Percentiles rank a stretch among this genome's conserved stretches.
phyloP scores from a whole-genome alignment of 2,113 vertebrate genomes.

The Cephalopterus ornatus region DNA sequence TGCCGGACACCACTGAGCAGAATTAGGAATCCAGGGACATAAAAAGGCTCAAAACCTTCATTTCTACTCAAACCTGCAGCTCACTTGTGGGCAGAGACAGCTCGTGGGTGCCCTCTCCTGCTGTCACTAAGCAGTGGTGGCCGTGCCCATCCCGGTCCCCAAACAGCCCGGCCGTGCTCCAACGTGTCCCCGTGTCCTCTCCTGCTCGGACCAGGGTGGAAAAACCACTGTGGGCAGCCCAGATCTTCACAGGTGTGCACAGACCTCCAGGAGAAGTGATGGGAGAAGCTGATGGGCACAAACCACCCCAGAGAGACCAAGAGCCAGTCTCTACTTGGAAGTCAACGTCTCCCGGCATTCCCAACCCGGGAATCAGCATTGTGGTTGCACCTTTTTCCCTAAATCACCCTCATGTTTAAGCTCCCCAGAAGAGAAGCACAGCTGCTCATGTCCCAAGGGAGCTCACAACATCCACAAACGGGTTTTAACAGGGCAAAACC shows the following conservation, averaged over 20 bases:
- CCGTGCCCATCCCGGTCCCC: accelerated
- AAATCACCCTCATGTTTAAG: neutral
- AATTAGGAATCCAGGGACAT: neutral
- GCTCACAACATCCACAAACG: neutral
- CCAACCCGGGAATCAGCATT: neutral
- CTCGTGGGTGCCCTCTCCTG: slow-evolving; percentile 39
- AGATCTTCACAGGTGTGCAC: neutral
- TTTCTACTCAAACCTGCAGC: neutral
- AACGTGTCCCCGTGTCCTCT: accelerated
- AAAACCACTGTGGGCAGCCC: accelerated
- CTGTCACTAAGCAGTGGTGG: neutral
- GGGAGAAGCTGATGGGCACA: neutral
- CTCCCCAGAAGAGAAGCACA: neutral
- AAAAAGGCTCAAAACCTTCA: accelerated
- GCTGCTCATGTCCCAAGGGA: neutral
- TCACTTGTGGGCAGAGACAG: neutral
- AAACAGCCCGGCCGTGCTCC: accelerated
- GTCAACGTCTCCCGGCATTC: neutral
- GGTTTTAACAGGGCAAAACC: neutral
- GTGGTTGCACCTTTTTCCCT: neutral
- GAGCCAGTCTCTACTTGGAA: accelerated
- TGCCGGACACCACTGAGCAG: accelerated
- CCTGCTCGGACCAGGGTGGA: accelerated
- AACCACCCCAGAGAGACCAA: neutral
- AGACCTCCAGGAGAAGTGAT: neutral